phyloP scores from a whole-genome alignment of 2,113 vertebrate genomes.

The Desmodus rotundus region DNA sequence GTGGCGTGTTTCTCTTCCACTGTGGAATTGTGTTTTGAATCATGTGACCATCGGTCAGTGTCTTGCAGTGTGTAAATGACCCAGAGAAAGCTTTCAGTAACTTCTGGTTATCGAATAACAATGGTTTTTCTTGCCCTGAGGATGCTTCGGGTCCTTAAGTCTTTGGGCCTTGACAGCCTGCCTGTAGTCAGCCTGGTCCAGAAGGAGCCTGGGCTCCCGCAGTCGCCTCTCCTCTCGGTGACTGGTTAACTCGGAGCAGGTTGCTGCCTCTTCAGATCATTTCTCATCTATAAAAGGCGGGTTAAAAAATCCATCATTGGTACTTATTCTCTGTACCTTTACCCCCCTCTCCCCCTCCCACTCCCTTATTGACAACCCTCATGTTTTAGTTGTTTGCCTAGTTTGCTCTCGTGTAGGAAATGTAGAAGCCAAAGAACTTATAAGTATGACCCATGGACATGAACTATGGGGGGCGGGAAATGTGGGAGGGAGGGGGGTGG shows the following conservation, averaged over 20 bases:
- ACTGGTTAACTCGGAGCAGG: background rate
- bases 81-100: background rate
- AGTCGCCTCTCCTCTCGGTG: background rate
- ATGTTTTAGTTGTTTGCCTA: too few relatives aligned
- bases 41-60: background rate
- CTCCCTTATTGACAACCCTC: too few relatives aligned
- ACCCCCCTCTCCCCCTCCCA: too few relatives aligned
- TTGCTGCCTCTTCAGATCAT: background rate
- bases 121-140: background rate
- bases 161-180: background rate
- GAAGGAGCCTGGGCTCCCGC: background rate
- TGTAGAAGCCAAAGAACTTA: too few relatives aligned
- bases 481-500: too few relatives aligned
- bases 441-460: too few relatives aligned
- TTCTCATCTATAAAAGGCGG: background rate
- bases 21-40: background rate
- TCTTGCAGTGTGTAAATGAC: background rate
- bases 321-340: too few relatives aligned
- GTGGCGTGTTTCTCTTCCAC: background rate
- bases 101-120: background rate
- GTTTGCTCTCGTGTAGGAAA: too few relatives aligned
- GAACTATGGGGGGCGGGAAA: too few relatives aligned
- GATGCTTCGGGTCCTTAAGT: background rate
- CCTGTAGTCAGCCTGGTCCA: fast-evolving
- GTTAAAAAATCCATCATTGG: background rate